phyloP scores from a whole-genome alignment of 1,140 invertebrate species.

The Lerema accius region DNA sequence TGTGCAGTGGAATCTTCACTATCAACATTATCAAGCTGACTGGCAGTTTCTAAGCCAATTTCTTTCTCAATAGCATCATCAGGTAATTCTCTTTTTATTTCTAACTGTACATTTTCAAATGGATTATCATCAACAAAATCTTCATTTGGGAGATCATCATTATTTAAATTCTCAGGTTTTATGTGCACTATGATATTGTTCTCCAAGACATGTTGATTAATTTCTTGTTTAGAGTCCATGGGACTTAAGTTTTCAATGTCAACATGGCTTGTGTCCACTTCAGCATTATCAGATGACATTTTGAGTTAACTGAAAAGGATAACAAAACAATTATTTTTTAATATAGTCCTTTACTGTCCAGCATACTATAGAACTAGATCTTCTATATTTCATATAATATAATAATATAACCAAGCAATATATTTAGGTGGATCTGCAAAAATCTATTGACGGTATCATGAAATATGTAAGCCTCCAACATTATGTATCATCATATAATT shows the following conservation, averaged over 20 bases:
- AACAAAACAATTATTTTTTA: too few species aligned
- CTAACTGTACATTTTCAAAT: slow-evolving; percentile 51
- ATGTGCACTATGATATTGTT: slow-evolving; percentile 36
- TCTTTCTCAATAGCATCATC: slow-evolving; percentile 35
- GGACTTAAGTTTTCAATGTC: slow-evolving; percentile 7
- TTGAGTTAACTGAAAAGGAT: not conserved
- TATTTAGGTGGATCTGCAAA: too few species aligned
- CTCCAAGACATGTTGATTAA: slow-evolving; percentile 24
- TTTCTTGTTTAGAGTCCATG: slow-evolving; percentile 36
- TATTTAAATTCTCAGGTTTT: slow-evolving; percentile 41
- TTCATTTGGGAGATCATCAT: slow-evolving; percentile 27
- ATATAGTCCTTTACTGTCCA: too few species aligned
- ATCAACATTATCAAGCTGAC: not conserved
- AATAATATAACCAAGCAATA: too few species aligned
- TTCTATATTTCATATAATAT: too few species aligned
- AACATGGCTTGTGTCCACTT: not conserved
- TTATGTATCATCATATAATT: too few species aligned
- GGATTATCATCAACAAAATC: slow-evolving; percentile 42
- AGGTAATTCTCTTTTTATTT: slow-evolving; percentile 55
- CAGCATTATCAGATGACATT: slow-evolving; percentile 9
- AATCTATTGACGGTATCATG: too few species aligned
- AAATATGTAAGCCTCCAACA: too few species aligned
- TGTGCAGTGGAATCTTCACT: not conserved
- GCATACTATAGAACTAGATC: too few species aligned
- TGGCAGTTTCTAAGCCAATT: slow-evolving; percentile 2